Base-by-base conservation (phyloP, 2,113 vertebrate genomes). In the Pipra filicauda region DNA sequence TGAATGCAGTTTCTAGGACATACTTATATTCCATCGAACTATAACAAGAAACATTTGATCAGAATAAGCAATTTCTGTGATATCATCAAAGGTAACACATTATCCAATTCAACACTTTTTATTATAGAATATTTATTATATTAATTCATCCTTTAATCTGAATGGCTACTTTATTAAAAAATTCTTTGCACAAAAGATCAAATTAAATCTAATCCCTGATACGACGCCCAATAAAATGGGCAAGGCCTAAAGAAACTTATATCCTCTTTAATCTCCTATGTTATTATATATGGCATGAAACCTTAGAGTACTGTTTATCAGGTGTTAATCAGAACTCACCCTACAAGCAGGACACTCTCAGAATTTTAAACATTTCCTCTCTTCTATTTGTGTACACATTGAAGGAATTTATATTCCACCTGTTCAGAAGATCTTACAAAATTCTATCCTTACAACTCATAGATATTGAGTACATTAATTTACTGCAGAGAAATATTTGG, bases 141-240 rank as follows among this genome's bases (percentile, higher is more conserved):
- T 88, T 64, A 28, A 83, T 71, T 84, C 92, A 57, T 76, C 72
- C 86, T 94, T 95, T 93, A 94, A 89, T 89, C 86, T 94, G 64
- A 75, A 89, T 8, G 35, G 91, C 85, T 62, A 82, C 51, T 88
- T 95, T 94, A 97, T 96, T 97, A 81, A 92, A 96, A 97, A 94
- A 69, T 14, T 58, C 51, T 95, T 92, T 78, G 59, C 78, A 75
- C 78, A 90, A 84, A 79, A 44, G 39, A 93, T 92, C 80, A 86
- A 94, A 96, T 94, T 87, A 85, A 86, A 92, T 62, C 67, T 65
- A 85, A 85, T 82, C 88, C 76, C 91, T 91, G 78, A 92, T 58
- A 37, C 13, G 37, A 75, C 72, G 59, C 55, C 71, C 85, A 92
- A 57, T 89, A 81, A 93, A 94, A 94, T 64, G 80, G 85, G 88